Evolutionary conservation across 2,113 vertebrate species (phyloP), one percentile per base, ranked within the genome.

Genomic region (Callocephalon fimbriatum): DNA sequence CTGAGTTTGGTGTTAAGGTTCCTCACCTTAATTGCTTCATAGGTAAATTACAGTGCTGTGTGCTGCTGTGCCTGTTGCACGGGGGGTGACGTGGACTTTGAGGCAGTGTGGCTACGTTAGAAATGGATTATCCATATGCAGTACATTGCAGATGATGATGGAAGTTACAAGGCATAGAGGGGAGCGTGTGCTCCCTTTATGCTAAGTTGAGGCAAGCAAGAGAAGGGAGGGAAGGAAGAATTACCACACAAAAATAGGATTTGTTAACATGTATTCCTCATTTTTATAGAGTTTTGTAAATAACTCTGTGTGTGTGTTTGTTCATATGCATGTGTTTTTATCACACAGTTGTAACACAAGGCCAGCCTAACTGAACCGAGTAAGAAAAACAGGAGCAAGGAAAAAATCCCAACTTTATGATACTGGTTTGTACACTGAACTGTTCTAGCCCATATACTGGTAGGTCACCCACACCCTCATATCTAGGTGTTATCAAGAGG

Each of bases 61-160:
- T 72, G 45, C 42, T 70, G 25, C 70, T 63, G 40, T 53, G 68
- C n/a, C 32, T 51, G 56, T 67, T 58, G 50, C 59, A 22, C 1
- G 0, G 58, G 42, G 42, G 31, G 54, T 47, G 42, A 15, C 0
- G 1, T 26, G 82, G 44, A 5, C 18, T 72, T 72, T 65, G 63
- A 22, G 76, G 68, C 23, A 18, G 38, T 1, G 12, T 31, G 53
- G 44, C 40, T 40, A 7, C 17, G 1, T 59, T 21, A 42, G 47
- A 50, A 79, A 75, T 13, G 32, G 31, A 12, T 76, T 40, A 6
- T 61, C 78, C 53, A 32, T 18, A 25, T 53, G 44, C 56, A 67
- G n/a, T 15, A 26, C 2, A 0, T 27, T 66, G 38, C 68, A 86
- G 68, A 15, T 0, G 1, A 42, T 7, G 11, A 10, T 15, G 16